Percentiles rank a stretch among this genome's conserved stretches.
Conservation (phyloP, 2,888 invertebrate species). For the Salticus scenicus region DNA sequence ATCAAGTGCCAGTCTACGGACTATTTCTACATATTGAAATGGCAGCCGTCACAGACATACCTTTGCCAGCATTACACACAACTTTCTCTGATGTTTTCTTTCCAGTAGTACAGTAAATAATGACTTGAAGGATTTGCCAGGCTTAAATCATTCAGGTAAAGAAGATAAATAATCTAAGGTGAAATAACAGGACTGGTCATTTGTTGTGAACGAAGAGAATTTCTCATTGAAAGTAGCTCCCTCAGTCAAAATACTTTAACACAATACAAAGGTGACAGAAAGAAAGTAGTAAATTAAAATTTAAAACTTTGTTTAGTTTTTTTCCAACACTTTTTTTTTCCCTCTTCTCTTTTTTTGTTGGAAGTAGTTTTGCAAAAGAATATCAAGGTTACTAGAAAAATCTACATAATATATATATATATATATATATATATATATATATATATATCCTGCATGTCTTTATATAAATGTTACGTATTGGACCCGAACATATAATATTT, state of each 20-base stretch:
- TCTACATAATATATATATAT: no score
- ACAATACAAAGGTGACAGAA: background rate
- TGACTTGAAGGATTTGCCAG: background rate
- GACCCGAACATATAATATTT: no score
- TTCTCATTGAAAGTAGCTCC: background rate
- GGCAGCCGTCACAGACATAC: background rate
- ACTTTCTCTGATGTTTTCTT: background rate
- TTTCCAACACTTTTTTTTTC: no score
- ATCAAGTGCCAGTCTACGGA: background rate
- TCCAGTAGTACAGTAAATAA: background rate
- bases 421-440: no score
- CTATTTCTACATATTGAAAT: constrained; percentile 9
- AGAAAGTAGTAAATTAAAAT: constrained; percentile 1
- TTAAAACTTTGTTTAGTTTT: no score
- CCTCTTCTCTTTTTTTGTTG: no score
- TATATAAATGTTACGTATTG: no score
- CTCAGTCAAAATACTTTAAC: background rate
- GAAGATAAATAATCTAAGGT: background rate
- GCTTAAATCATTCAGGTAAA: background rate
- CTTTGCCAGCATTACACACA: background rate
- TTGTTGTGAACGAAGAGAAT: background rate
- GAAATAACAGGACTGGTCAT: background rate
- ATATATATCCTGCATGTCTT: no score
- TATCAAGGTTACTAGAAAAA: no score
- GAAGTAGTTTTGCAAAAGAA: no score